Percentiles rank a stretch among this genome's conserved stretches.
phyloP scores from a whole-genome alignment of 2,888 invertebrate species.

The Criorhina ranunculi region DNA sequence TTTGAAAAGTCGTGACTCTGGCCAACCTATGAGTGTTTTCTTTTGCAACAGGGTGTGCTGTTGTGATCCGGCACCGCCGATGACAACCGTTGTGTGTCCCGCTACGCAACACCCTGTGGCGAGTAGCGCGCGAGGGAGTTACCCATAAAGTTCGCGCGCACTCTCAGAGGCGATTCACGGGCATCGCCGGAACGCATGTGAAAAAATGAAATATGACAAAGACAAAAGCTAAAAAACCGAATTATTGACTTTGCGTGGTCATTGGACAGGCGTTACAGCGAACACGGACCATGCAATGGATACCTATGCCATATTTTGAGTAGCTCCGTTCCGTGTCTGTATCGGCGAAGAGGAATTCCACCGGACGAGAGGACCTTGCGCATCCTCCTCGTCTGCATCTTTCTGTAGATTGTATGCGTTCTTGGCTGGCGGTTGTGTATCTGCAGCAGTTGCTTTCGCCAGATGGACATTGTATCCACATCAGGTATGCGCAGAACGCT shows the following conservation, averaged over 20 bases:
- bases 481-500: constrained; percentile 69
- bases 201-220: constrained; percentile 78
- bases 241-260: constrained; percentile 77
- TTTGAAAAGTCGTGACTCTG: constrained; percentile 68
- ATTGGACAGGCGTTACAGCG: constrained; percentile 76
- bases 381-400: constrained; percentile 41
- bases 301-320: constrained; percentile 74
- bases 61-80: neutral
- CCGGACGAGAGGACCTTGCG: constrained; percentile 61
- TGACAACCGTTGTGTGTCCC: constrained; percentile 35
- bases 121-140: constrained; percentile 64
- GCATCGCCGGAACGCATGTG: constrained; percentile 77
- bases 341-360: constrained; percentile 50
- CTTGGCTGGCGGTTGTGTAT: constrained; percentile 24
- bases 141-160: constrained; percentile 74
- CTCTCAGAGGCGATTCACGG: constrained; percentile 73
- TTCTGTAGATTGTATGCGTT: constrained; percentile 28
- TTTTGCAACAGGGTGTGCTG: constrained; percentile 53
- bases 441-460: constrained; percentile 60
- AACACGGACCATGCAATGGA: constrained; percentile 75
- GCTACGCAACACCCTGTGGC: constrained; percentile 61
- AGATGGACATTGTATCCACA: constrained; percentile 72
- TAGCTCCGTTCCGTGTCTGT: constrained; percentile 62
- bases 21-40: constrained; percentile 49
- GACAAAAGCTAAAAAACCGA: constrained; percentile 74